Evolutionary conservation across 2,797 vertebrate species (phyloP).

Genomic region (Threskiornis aethiopicus): DNA sequence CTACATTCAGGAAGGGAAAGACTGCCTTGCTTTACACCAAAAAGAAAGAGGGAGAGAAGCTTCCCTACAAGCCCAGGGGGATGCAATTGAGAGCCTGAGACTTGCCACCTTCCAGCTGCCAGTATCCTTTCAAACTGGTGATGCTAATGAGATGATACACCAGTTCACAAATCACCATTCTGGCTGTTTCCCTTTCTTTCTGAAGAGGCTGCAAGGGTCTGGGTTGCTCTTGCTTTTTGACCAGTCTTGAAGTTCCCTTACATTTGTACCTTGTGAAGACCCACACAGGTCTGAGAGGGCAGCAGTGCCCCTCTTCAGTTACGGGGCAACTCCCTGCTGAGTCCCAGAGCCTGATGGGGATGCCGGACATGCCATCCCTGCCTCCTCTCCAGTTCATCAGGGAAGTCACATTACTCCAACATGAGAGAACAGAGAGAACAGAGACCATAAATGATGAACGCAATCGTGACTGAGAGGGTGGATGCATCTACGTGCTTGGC

Average conservation of each 20-base stretch:
- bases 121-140: neutral
- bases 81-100: neutral
- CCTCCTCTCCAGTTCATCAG: neutral
- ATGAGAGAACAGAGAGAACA: neutral
- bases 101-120: neutral
- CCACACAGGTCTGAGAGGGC: neutral
- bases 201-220: neutral
- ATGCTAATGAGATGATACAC: neutral
- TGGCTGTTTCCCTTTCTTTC: neutral
- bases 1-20: neutral
- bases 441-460: neutral
- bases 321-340: neutral
- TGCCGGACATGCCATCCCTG: neutral
- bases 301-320: neutral
- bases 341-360: fast-evolving
- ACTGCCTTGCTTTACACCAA: neutral
- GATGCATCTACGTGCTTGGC: neutral
- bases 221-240: neutral
- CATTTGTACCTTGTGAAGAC: neutral
- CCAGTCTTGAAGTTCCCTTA: neutral
- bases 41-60: neutral
- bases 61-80: neutral
- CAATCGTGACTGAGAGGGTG: neutral
- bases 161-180: neutral
- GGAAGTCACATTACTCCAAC: neutral